Conservation (phyloP, 2,797 vertebrate genomes). For the Cichlasoma orientale region DNA sequence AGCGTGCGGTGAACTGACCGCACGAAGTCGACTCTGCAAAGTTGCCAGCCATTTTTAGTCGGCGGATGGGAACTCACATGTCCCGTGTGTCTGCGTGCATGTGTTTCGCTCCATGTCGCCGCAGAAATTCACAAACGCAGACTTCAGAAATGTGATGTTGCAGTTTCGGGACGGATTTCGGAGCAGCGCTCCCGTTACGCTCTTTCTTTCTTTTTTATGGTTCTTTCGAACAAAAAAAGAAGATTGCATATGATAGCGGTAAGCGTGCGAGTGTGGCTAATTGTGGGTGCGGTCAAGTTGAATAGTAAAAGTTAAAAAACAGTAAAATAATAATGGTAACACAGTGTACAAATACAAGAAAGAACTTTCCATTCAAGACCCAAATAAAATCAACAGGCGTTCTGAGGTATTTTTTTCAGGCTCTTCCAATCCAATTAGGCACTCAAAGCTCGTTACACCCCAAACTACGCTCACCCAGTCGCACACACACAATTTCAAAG, state of each 20-base stretch:
- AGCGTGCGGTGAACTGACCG: slow-evolving; percentile 28
- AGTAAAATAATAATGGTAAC: background rate
- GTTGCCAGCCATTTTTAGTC: slow-evolving; percentile 18
- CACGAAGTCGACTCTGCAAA: slow-evolving; percentile 19
- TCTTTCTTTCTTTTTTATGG: slow-evolving; percentile 13
- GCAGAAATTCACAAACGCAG: slow-evolving; percentile 62
- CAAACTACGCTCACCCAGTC: background rate
- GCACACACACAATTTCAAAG: background rate
- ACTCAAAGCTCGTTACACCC: background rate
- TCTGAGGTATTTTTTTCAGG: background rate
- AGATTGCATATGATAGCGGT: background rate
- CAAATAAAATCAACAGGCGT: background rate
- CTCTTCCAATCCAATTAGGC: background rate
- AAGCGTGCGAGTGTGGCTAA: background rate
- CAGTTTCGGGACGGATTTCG: slow-evolving; percentile 68
- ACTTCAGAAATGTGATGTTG: slow-evolving; percentile 64
- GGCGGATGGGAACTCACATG: slow-evolving; percentile 12
- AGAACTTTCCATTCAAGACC: background rate
- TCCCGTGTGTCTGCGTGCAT: background rate
- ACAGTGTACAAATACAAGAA: background rate
- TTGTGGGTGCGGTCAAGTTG: background rate
- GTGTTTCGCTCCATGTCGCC: slow-evolving; percentile 8
- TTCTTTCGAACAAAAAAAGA: background rate
- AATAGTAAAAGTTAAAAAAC: background rate
- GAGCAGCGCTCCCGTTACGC: slow-evolving; percentile 60